Conservation (phyloP, 37 sponge, comb jelly and placozoan genomes). For the Trichoplax adhaerens region DNA sequence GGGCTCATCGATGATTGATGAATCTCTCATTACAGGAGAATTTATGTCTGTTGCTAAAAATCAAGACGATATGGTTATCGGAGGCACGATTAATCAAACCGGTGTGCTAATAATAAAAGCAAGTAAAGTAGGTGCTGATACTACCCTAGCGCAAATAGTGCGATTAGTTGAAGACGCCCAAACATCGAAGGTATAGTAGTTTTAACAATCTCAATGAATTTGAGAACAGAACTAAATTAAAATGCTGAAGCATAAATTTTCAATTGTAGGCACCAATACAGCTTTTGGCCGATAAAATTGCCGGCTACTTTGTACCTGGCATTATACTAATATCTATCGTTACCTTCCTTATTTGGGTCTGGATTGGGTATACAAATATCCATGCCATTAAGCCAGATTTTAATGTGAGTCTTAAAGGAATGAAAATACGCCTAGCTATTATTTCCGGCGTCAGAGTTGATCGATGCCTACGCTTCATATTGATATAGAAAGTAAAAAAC, state of each 20-base stretch:
- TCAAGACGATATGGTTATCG: neutral
- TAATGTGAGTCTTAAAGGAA: too few species aligned
- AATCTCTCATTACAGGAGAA: constrained; percentile 9
- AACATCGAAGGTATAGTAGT: constrained; percentile 1
- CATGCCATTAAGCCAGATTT: too few species aligned
- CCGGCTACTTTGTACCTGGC: constrained; percentile 13
- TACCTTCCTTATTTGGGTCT: constrained; percentile 11
- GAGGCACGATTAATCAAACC: constrained; percentile 7
- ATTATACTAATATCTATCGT: constrained; percentile 7
- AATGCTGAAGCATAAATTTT: neutral
- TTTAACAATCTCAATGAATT: neutral
- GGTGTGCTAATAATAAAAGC: constrained; percentile 2
- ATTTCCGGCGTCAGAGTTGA: too few species aligned
- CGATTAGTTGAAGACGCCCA: constrained; percentile 16
- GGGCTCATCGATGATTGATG: constrained; percentile 3
- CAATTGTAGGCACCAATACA: constrained; percentile 11
- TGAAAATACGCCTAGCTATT: too few species aligned
- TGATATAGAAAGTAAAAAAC: too few species aligned
- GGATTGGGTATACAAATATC: constrained; percentile 1
- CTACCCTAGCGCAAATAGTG: constrained; percentile 11
- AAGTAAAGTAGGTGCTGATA: constrained; percentile 9
- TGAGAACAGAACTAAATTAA: neutral
- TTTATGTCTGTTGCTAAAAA: constrained; percentile 1
- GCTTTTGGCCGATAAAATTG: constrained; percentile 9
- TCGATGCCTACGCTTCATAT: too few species aligned